A percentile compares a stretch with the other conserved stretches of the same genome.
phyloP scores from a whole-genome alignment of 2,113 vertebrate genomes.

The Climacteris rufus region DNA sequence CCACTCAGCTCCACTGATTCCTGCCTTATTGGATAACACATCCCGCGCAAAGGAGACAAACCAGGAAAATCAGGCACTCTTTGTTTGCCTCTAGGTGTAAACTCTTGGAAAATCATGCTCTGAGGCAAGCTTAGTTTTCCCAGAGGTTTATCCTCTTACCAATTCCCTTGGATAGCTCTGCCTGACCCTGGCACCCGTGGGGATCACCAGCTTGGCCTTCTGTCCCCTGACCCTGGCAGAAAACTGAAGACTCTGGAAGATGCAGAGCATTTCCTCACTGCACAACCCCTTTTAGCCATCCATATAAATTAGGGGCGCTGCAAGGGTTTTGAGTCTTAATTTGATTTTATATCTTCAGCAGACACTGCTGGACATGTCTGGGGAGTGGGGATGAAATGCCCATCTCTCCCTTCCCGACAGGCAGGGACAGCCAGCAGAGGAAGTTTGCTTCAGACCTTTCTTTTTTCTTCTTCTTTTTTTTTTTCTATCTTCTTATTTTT shows the following conservation, averaged over 20 bases:
- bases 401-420: background rate
- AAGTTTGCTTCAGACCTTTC: background rate
- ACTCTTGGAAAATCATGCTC: background rate
- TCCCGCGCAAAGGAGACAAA: background rate
- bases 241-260: background rate
- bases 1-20: accelerated
- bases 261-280: accelerated
- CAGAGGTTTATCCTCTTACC: background rate
- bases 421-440: background rate
- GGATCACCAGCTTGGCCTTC: background rate
- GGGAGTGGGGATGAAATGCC: accelerated
- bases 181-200: accelerated
- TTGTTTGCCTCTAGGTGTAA: background rate
- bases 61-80: accelerated
- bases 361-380: accelerated
- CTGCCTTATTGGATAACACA: accelerated
- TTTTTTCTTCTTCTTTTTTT: background rate
- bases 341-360: background rate
- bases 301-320: background rate
- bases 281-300: background rate
- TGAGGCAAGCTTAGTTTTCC: background rate
- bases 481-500: background rate
- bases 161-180: accelerated
- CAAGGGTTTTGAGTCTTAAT: accelerated
- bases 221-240: accelerated